A percentile compares a stretch with the other conserved stretches of the same genome.
These are phyloP conservation scores for Ondatra zibethicus DNA, from an alignment of 2,113 vertebrate species.

Conservation along the genomic window DNA sequence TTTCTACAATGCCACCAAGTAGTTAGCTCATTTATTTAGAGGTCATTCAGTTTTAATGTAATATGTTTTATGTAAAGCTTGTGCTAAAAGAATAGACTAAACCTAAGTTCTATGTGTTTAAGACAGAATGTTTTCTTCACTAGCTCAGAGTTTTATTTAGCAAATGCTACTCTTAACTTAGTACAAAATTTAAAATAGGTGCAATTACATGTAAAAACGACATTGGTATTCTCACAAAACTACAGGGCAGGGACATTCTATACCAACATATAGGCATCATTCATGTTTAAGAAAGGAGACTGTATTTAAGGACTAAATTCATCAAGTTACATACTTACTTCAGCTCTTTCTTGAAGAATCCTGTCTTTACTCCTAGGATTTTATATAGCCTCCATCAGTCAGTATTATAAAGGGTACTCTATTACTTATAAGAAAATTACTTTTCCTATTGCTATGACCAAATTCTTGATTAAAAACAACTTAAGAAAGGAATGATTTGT, in stretches of 20 bases:
- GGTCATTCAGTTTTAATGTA: conserved; percentile 67
- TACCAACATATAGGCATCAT: not conserved
- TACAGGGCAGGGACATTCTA: not conserved
- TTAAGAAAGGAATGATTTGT: not conserved
- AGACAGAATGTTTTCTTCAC: conserved; percentile 20
- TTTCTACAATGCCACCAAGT: conserved; percentile 2
- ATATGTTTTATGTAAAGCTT: conserved; percentile 34
- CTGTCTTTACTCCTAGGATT: not conserved
- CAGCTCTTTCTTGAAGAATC: not conserved
- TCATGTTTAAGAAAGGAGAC: not conserved
- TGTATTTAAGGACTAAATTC: not conserved
- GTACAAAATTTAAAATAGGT: conserved; percentile 18
- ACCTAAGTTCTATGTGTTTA: conserved; percentile 44
- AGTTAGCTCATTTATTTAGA: conserved; percentile 57
- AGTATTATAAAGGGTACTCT: not conserved
- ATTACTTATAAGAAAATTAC: not conserved
- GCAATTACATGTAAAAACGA: not conserved
- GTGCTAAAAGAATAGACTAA: conserved; percentile 32
- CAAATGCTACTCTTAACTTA: conserved; percentile 3
- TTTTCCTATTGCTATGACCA: not conserved
- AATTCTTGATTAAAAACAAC: not conserved
- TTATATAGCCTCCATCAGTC: not conserved
- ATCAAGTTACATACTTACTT: not conserved
- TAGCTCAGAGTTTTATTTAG: conserved; percentile 31
- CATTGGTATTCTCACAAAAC: not conserved